Percentiles rank a stretch among this genome's conserved stretches.
phyloP scores from a whole-genome alignment of 2,797 vertebrate species.

The Megaceryle alcyon region DNA sequence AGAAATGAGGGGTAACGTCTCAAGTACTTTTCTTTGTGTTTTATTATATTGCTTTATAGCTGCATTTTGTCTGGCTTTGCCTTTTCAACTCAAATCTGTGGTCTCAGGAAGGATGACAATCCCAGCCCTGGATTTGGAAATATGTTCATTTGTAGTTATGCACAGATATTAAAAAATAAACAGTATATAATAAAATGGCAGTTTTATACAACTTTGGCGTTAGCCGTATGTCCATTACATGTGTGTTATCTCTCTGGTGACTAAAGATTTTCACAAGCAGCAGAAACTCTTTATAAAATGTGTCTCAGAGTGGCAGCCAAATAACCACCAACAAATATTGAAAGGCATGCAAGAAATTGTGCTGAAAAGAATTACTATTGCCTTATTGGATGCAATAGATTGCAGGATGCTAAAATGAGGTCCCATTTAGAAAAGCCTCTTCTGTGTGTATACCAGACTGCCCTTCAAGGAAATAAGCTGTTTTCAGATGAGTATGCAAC shows the following conservation, averaged over 20 bases:
- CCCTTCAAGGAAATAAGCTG: background rate
- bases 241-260: background rate
- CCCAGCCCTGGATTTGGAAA: slow-evolving; percentile 3
- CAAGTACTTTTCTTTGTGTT: slow-evolving; percentile 71
- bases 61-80: slow-evolving; percentile 69
- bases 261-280: background rate
- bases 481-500: background rate
- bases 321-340: background rate
- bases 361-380: background rate
- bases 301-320: background rate
- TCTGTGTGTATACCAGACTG: background rate
- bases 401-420: background rate
- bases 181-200: background rate
- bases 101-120: slow-evolving; percentile 16
- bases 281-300: background rate
- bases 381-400: background rate
- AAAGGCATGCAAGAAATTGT: background rate
- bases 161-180: background rate
- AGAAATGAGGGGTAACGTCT: slow-evolving; percentile 79
- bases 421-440: background rate
- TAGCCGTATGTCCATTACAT: background rate
- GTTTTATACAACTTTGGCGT: background rate
- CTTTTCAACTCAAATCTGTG: slow-evolving; percentile 44
- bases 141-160: background rate
- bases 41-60: slow-evolving; percentile 71